phyloP scores from a whole-genome alignment of 2,113 vertebrate species.

The Carassius gibelio region DNA sequence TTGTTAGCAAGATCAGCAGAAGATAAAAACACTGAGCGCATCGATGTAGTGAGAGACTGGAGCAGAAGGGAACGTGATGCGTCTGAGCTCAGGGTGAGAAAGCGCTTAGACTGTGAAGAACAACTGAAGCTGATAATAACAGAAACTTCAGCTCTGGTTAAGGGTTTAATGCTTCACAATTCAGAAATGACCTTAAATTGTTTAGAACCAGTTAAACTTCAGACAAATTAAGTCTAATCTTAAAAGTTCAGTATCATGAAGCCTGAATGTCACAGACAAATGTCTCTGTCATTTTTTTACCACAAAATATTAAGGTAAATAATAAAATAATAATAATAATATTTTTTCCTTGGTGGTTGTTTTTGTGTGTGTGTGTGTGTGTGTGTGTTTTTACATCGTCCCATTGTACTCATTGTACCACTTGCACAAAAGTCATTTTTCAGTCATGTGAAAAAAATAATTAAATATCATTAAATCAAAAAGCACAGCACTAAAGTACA shows the following conservation, averaged over 20 bases:
- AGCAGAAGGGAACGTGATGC: not conserved
- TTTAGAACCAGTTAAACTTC: not conserved
- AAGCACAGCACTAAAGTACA: not conserved
- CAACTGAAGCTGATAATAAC: not conserved
- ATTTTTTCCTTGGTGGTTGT: no score
- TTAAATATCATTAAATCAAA: not conserved
- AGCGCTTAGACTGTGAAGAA: not conserved
- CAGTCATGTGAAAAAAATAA: not conserved
- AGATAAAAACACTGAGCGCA: slow-evolving; percentile 26
- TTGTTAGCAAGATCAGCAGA: slow-evolving; percentile 22
- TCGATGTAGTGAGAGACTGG: not conserved
- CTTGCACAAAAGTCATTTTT: no score
- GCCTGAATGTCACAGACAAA: not conserved
- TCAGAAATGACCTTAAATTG: not conserved
- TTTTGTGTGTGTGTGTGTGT: no score
- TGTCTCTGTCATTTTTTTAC: not conserved
- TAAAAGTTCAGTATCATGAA: not conserved
- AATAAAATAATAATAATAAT: no score
- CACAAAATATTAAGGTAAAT: no score
- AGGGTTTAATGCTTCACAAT: not conserved
- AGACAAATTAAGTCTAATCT: not conserved
- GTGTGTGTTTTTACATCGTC: not conserved
- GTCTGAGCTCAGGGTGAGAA: not conserved
- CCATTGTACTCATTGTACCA: not conserved
- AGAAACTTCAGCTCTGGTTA: not conserved